These are phyloP conservation scores for Scophthalmus maximus DNA, from an alignment of 2,113 vertebrate genomes.

Conservation along the genomic window DNA sequence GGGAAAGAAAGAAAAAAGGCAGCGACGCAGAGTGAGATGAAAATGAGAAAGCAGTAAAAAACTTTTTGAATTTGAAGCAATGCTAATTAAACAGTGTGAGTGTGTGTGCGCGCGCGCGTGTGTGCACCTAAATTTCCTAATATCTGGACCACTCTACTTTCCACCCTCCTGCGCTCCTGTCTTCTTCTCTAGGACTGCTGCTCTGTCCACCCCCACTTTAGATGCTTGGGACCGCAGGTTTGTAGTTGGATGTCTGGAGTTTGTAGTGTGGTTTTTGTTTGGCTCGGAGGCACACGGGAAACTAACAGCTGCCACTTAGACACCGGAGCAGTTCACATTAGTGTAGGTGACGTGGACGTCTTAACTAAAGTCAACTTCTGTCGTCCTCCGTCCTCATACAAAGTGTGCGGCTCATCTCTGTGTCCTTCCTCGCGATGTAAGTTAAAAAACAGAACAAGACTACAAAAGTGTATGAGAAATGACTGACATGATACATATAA, in stretches of 20 bases:
- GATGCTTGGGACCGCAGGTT: slow-evolving; percentile 84
- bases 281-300: slow-evolving; percentile 45
- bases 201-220: slow-evolving; percentile 79
- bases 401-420: too few relatives aligned
- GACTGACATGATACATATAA: too few relatives aligned
- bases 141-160: slow-evolving; percentile 2
- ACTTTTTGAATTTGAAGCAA: background rate
- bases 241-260: slow-evolving; percentile 64
- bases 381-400: too few relatives aligned
- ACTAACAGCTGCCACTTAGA: slow-evolving; percentile 4
- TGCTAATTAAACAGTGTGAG: slow-evolving; percentile 19
- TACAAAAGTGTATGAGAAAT: too few relatives aligned
- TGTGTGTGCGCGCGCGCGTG: slow-evolving; percentile 3
- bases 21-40: background rate
- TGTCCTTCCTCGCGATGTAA: too few relatives aligned
- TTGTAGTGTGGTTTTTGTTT: slow-evolving; percentile 21
- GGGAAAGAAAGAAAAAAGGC: background rate
- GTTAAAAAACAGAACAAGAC: too few relatives aligned
- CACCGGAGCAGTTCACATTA: background rate
- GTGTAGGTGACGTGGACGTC: too few relatives aligned
- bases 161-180: slow-evolving; percentile 27
- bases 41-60: background rate
- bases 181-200: slow-evolving; percentile 84
- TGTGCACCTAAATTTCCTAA: slow-evolving; percentile 1
- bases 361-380: too few relatives aligned